These are phyloP conservation scores for Drosophila mulleri DNA, from an alignment of 2,888 invertebrate genomes.

Conservation along the genomic window DNA sequence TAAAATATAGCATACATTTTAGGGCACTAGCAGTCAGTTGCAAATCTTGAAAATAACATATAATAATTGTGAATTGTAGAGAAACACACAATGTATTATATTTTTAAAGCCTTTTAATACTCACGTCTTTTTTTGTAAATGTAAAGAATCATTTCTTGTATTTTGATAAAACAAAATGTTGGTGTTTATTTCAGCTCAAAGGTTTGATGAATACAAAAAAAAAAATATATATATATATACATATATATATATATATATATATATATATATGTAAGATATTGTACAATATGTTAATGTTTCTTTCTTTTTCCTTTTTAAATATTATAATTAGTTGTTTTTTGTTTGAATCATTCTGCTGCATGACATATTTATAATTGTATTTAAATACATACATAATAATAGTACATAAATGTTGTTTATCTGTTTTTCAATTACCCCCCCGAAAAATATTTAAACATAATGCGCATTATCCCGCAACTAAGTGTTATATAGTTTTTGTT, in stretches of 20 bases:
- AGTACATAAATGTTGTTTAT: slow-evolving; percentile 49
- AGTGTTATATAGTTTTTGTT: slow-evolving; percentile 36
- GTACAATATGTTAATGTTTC: slow-evolving; percentile 67
- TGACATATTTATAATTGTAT: slow-evolving; percentile 38
- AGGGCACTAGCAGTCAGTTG: neutral
- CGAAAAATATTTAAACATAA: slow-evolving; percentile 45
- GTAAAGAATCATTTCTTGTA: neutral
- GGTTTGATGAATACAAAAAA: slow-evolving; percentile 60
- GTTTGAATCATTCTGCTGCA: slow-evolving; percentile 38
- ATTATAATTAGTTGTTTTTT: slow-evolving; percentile 28
- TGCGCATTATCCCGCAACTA: slow-evolving; percentile 38
- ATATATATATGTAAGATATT: slow-evolving; percentile 57
- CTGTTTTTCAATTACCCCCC: slow-evolving; percentile 14
- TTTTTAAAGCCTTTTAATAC: neutral
- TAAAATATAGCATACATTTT: neutral
- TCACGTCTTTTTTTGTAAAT: neutral
- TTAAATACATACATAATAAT: slow-evolving; percentile 52
- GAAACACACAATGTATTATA: no score
- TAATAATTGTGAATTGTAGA: neutral
- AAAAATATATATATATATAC: slow-evolving; percentile 41
- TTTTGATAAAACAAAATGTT: slow-evolving; percentile 69
- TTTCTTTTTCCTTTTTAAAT: slow-evolving; percentile 19
- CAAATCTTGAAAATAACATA: neutral
- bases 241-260: slow-evolving; percentile 43
- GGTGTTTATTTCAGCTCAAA: slow-evolving; percentile 74